These are phyloP conservation scores for Otolemur garnettii DNA, from an alignment of 2,113 vertebrate genomes.

Conservation along the genomic window DNA sequence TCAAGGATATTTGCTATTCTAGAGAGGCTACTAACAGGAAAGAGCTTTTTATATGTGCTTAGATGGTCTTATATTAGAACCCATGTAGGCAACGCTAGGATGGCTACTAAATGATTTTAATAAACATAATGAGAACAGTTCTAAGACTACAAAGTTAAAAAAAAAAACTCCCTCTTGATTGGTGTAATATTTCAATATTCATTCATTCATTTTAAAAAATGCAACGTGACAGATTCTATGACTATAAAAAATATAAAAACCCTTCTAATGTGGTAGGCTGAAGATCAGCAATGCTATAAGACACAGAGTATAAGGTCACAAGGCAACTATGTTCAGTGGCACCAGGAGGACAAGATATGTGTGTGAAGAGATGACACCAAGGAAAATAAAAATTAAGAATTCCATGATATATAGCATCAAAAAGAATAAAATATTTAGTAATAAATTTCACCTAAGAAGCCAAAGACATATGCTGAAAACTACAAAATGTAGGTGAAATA, in stretches of 20 bases:
- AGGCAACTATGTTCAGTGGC: not conserved
- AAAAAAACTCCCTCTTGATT: not conserved
- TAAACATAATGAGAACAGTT: not conserved
- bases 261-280: not conserved
- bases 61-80: not conserved
- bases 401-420: not conserved
- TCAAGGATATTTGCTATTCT: not conserved
- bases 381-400: not conserved
- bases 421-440: not conserved
- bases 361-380: not conserved
- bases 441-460: not conserved
- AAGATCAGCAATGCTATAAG: not conserved
- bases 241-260: not conserved
- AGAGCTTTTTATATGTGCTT: not conserved
- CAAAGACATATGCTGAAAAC: not conserved
- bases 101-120: constrained; percentile 11
- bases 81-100: not conserved
- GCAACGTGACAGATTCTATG: not conserved
- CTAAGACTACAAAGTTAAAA: not conserved
- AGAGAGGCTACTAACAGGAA: not conserved
- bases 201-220: not conserved
- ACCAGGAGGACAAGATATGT: not conserved
- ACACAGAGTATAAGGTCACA: not conserved
- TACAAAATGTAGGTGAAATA: not conserved
- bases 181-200: not conserved